Base-by-base conservation (phyloP, 2,113 vertebrate species). In the Turnix velox region DNA sequence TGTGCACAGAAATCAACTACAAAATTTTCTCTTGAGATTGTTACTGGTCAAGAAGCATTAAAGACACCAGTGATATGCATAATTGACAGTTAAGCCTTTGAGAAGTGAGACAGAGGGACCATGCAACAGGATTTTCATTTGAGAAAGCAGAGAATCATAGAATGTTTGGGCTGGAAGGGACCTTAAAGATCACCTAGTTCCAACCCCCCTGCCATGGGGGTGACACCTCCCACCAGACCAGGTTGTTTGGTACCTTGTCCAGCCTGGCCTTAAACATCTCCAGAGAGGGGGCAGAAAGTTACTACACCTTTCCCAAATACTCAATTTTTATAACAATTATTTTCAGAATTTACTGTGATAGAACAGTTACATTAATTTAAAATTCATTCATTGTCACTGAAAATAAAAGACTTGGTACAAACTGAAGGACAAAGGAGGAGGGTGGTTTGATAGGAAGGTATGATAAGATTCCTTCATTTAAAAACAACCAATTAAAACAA, bases 391-490 rank as follows among this genome's bases (percentile, higher is more conserved):
- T 12, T 80, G 22, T 43, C 31, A 62, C 15, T 49, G 22, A 74
- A 85, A 72, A 62, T 10, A 68, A 72, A 72, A 65, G 28, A 37
- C 16, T n/a, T 45, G 8, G 12, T 37, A 69, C 18, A 58, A 80
- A 54, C 20, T 66, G 12, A 76, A 78, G 43, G 16, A 22, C 31
- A 81, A 62, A 69, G 25, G 7, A 35, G 3, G 3, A 11, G 6
- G 30, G 14, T 35, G 4, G 2, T 2, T 33, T 31, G 42, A 39
- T 59, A 59, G 0, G 0, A 69, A 72, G 23, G 8, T 51, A 43
- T 13, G 18, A 30, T 55, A 76, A 85, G 39, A 23, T 87, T 14
- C 10, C n/a, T 79, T 52, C 43, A 58, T 14, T 84, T 74, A 18
- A 73, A 90, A 68, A 2, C 8, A 75, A 28, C 3, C 11, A 78